These are phyloP conservation scores for Oscheius sp. DNA, from an alignment of 1,140 invertebrate genomes.

Conservation along the genomic window DNA sequence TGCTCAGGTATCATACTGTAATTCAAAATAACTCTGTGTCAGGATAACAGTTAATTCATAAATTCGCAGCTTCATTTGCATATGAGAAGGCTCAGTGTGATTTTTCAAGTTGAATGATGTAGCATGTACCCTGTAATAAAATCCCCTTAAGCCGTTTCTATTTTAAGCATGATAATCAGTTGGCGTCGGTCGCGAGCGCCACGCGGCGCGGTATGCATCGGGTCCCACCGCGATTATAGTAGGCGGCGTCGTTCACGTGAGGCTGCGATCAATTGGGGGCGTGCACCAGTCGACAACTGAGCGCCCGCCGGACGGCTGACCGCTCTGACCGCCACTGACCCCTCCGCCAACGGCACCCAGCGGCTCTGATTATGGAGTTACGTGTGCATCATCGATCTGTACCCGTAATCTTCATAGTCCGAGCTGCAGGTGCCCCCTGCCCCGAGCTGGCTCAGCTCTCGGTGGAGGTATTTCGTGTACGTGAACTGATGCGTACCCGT, in stretches of 20 bases:
- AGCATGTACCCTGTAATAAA: too few relatives aligned
- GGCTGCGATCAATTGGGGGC: not conserved
- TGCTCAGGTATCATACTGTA: too few relatives aligned
- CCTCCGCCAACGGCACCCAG: not conserved
- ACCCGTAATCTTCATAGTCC: slow-evolving; percentile 5
- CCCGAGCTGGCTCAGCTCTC: slow-evolving; percentile 4
- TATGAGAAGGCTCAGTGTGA: too few relatives aligned
- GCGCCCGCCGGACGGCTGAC: not conserved
- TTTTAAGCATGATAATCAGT: too few relatives aligned
- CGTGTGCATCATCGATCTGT: not conserved
- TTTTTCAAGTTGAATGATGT: too few relatives aligned
- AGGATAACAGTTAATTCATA: too few relatives aligned
- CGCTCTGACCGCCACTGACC: slow-evolving; percentile 4
- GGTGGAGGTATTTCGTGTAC: slow-evolving; percentile 16
- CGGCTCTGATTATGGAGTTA: slow-evolving; percentile 5
- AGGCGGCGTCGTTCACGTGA: slow-evolving; percentile 5
- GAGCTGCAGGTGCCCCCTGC: not conserved
- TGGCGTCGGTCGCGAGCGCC: not conserved
- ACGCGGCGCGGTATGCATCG: not conserved
- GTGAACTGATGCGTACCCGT: slow-evolving; percentile 1
- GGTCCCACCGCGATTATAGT: not conserved
- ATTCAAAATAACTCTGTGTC: too few relatives aligned
- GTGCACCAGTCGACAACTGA: not conserved
- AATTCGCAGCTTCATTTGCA: too few relatives aligned
- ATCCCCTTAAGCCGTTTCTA: too few relatives aligned